phyloP scores from a whole-genome alignment of 2,113 vertebrate species.

The Harpagus bidentatus region DNA sequence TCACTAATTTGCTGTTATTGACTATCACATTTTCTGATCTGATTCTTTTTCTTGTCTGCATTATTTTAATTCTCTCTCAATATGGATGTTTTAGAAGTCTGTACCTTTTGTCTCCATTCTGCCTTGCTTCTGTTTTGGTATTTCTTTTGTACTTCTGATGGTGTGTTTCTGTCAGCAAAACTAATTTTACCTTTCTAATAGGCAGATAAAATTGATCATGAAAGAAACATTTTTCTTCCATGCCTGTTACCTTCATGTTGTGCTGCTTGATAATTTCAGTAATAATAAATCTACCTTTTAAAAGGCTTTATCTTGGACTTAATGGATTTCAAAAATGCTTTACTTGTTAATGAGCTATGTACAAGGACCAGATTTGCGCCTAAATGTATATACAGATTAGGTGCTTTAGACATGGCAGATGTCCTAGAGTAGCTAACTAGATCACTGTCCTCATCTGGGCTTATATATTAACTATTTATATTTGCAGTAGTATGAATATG shows the following conservation, averaged over 20 bases:
- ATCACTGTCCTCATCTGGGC: background rate
- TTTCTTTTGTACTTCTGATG: background rate
- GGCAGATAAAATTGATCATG: background rate
- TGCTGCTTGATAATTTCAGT: background rate
- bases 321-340: conserved; percentile 29
- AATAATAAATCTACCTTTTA: conserved; percentile 19
- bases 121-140: background rate
- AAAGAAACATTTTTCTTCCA: background rate
- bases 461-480: background rate
- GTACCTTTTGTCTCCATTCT: background rate
- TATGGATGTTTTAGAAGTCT: background rate
- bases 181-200: background rate
- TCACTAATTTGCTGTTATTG: background rate
- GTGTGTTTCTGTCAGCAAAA: background rate
- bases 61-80: background rate
- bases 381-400: conserved; percentile 9
- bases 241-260: background rate
- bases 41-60: background rate
- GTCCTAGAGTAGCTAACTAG: background rate
- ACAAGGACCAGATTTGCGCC: conserved; percentile 17
- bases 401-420: conserved; percentile 22
- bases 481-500: background rate
- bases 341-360: conserved; percentile 36
- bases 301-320: conserved; percentile 2
- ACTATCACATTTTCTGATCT: background rate